Evolutionary conservation across 2,797 vertebrate genomes (phyloP).

Genomic region (Salmo trutta): DNA sequence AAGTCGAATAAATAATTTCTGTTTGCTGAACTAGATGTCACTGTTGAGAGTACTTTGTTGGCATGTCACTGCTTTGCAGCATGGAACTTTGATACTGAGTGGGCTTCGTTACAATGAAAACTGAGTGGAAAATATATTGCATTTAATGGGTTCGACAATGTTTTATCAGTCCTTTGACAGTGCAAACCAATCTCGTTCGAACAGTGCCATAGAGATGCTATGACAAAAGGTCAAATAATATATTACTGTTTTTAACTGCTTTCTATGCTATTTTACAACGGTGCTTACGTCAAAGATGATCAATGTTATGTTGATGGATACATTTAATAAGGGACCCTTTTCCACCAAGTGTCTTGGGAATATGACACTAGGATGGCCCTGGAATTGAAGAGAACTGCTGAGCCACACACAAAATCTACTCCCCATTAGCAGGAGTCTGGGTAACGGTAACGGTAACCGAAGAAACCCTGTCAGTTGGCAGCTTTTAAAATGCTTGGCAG

Average conservation of each 20-base stretch:
- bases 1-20: background rate
- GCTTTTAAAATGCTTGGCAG: background rate
- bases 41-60: background rate
- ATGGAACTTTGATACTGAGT: background rate
- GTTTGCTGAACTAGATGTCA: background rate
- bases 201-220: background rate
- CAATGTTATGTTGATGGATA: background rate
- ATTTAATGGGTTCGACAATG: background rate
- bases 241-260: background rate
- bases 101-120: background rate
- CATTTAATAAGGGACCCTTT: background rate
- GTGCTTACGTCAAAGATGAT: background rate
- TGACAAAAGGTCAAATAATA: background rate
- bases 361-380: background rate
- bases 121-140: background rate
- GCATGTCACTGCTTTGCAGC: background rate
- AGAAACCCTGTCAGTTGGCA: background rate
- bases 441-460: background rate
- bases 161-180: background rate
- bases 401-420: background rate
- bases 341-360: background rate
- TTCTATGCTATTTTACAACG: background rate
- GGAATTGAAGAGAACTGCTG: background rate
- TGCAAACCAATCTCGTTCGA: background rate
- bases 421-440: background rate